These are phyloP conservation scores for Xyrichtys novacula DNA, from an alignment of 2,797 vertebrate genomes.

Conservation along the genomic window DNA sequence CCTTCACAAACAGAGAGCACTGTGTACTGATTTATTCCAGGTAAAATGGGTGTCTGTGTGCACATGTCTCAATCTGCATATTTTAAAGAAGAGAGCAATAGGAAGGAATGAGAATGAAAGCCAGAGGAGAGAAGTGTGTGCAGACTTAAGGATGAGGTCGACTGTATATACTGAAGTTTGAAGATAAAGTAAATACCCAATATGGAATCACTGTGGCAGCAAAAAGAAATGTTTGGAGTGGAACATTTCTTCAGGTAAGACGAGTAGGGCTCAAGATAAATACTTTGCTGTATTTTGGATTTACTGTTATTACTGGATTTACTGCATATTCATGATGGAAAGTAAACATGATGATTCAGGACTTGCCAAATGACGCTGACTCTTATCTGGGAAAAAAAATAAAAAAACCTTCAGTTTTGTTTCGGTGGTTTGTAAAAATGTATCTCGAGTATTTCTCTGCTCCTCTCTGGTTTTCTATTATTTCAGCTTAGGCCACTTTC, in stretches of 20 bases:
- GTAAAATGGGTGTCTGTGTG: constrained; percentile 10
- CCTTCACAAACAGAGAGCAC: not conserved
- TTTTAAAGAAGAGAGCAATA: constrained; percentile 1
- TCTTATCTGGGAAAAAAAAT: too few species aligned
- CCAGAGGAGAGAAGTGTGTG: not conserved
- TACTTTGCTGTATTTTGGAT: not conserved
- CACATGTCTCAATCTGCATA: not conserved
- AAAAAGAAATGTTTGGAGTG: not conserved
- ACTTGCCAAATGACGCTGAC: too few species aligned
- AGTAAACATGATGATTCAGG: too few species aligned
- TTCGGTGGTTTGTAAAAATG: too few species aligned
- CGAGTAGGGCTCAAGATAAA: not conserved
- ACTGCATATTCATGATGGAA: too few species aligned
- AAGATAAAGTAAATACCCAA: not conserved
- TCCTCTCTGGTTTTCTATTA: too few species aligned
- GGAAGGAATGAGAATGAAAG: too few species aligned
- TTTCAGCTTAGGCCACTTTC: too few species aligned
- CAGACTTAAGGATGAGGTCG: not conserved
- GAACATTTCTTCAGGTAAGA: not conserved
- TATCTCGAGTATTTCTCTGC: too few species aligned
- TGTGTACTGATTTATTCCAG: constrained; percentile 33
- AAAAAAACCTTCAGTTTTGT: too few species aligned
- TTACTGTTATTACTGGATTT: too few species aligned
- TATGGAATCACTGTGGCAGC: not conserved
- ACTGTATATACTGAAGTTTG: not conserved